Evolutionary conservation across 2,888 invertebrate genomes (phyloP).

Genomic region (Dasypolia templi): DNA sequence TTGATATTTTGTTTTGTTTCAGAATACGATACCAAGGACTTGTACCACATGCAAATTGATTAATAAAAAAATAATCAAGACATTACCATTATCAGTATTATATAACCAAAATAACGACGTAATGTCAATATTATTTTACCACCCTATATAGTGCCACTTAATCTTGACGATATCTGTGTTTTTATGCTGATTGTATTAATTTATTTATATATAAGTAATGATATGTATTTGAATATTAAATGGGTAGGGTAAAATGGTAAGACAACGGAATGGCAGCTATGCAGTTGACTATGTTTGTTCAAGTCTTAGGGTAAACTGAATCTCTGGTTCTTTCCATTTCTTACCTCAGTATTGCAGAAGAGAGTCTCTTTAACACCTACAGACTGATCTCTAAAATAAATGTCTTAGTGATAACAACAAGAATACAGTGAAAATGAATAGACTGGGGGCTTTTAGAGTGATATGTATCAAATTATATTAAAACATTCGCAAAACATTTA

Average conservation of each 20-base stretch:
- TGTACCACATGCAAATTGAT: conserved; percentile 32
- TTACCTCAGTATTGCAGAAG: conserved; percentile 37
- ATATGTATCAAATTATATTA: conserved; percentile 22
- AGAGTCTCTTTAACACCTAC: not conserved
- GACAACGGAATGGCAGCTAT: conserved; percentile 15
- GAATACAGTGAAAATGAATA: conserved; percentile 46
- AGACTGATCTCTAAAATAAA: not conserved
- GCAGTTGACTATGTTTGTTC: conserved; percentile 4
- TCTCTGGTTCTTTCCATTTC: conserved; percentile 34
- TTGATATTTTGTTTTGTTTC: conserved; percentile 30
- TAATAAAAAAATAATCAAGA: not conserved
- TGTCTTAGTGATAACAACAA: conserved; percentile 41
- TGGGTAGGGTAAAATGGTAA: conserved; percentile 30
- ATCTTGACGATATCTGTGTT: conserved; percentile 1
- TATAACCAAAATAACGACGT: conserved; percentile 22
- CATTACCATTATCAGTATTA: conserved; percentile 28
- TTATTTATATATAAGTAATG: conserved; percentile 3
- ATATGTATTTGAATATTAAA: conserved; percentile 29
- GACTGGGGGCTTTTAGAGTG: conserved; percentile 32
- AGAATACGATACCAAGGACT: conserved; percentile 23
- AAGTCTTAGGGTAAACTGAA: not conserved
- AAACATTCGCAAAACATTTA: conserved; percentile 37
- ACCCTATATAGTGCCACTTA: conserved; percentile 22
- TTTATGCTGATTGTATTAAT: conserved; percentile 3
- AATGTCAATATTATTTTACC: conserved; percentile 34